Conservation (phyloP, 92 coral and sea anemone species). For the Micromussa lordhowensis region DNA sequence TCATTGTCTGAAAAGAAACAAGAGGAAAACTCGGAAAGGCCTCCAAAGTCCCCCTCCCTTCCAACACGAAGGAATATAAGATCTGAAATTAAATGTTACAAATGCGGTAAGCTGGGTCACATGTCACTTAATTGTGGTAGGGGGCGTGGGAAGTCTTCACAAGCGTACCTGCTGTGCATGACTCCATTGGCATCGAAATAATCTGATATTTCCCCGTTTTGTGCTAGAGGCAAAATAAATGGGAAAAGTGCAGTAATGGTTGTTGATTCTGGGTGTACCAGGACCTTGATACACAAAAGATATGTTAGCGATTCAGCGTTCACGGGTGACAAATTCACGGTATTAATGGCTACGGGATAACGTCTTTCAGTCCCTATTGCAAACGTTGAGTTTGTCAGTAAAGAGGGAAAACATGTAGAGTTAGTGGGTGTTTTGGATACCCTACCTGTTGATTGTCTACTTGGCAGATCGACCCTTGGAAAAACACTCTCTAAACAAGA, state of each 20-base stretch:
- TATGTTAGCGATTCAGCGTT: not conserved
- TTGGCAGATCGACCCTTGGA: conserved; percentile 35
- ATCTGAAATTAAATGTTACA: not conserved
- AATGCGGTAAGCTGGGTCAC: conserved; percentile 32
- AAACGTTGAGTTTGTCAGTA: not conserved
- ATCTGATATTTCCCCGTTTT: conserved; percentile 27
- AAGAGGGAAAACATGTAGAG: conserved; percentile 28
- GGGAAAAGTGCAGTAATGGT: conserved; percentile 44
- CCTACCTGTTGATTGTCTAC: conserved; percentile 32
- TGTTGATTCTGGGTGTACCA: conserved; percentile 66
- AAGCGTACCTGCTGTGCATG: conserved; percentile 35
- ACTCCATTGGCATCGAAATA: conserved; percentile 25
- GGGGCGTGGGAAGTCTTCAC: conserved; percentile 35
- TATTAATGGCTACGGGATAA: conserved; percentile 43
- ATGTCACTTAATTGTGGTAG: conserved; percentile 19
- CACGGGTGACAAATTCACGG: conserved; percentile 40
- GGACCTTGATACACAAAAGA: conserved; percentile 49
- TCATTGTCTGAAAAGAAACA: not conserved
- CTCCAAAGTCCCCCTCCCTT: not conserved
- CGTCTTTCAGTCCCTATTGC: conserved; percentile 30
- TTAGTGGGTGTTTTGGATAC: conserved; percentile 38
- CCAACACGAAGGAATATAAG: not conserved
- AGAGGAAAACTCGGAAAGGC: not conserved
- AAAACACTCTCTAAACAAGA: conserved; percentile 21
- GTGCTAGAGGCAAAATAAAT: conserved; percentile 15